Evolutionary conservation across 1,140 invertebrate genomes (phyloP), one percentile per base, ranked within the genome.

Genomic region (Ectropis grisescens): DNA sequence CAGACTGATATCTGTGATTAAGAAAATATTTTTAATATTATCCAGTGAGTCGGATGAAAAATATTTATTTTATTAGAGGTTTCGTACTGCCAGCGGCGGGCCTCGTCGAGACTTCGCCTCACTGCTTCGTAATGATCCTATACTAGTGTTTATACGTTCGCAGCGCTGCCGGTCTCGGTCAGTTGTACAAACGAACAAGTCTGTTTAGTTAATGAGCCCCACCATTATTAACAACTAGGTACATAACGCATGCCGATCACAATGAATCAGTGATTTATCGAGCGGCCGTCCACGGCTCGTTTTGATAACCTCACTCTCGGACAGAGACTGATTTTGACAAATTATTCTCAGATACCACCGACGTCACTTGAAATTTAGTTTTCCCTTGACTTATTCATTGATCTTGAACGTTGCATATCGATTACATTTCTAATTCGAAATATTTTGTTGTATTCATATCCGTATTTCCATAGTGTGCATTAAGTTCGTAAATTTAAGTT

Each of bases 1-100:
- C 76, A 81, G 76, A 81, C 76, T 81, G 76, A 81, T 81, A 81
- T 67, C 76, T 81, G 76, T 81, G 76, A 81, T 81, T 81, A 81
- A 81, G 74, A 81, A 76, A 75, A 81, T 81, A 81, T 81, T 75
- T 76, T 81, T 79, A 81, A 81, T 79, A 79, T 75, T 79, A 71
- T 76, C 76, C 76, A 81, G 76, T 76, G 76, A 76, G 67, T 79
- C 68, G 68, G 71, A 75, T 79, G 62, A 74, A 49, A 26, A 74
- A 76, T 81, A 79, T 79, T 81, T 81, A 81, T 81, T 81, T 79
- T 71, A 56, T 75, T 78, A 76, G 71, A 70, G 52, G 67, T 81
- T 72, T 76, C 76, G 61, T 72, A 79, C 68, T 74, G 71, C 71
- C 68, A 61, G 55, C 64, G 58, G 64, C 67, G 16, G 16, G n/a